Percentiles rank a stretch among this genome's conserved stretches.
phyloP scores from a whole-genome alignment of 2,113 vertebrate species.

The Dolichallabes microphthalmus region DNA sequence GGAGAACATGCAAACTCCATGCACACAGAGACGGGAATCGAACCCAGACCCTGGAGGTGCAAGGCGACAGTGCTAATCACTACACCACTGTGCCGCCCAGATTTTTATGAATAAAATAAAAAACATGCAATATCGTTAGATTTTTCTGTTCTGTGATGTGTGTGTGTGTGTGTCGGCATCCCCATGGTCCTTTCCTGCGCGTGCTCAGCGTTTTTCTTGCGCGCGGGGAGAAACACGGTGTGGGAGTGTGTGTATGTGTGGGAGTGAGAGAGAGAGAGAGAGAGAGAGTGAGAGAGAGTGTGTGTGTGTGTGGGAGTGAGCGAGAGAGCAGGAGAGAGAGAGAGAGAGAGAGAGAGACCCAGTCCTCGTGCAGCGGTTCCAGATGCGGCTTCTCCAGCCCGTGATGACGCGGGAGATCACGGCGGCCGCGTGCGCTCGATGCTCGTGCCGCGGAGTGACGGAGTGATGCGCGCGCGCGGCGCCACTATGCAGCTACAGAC shows the following conservation, averaged over 20 bases:
- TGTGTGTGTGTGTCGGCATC: neutral
- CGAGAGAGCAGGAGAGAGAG: neutral
- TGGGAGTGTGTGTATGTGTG: neutral
- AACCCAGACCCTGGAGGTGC: no score
- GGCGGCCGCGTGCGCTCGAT: neutral
- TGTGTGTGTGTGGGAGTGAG: no score
- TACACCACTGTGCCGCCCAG: no score
- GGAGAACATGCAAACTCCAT: no score
- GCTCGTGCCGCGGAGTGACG: slow-evolving; percentile 29
- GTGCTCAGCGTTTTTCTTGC: neutral
- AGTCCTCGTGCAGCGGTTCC: neutral
- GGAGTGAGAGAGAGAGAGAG: neutral
- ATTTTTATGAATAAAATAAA: neutral
- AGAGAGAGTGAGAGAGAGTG: neutral
- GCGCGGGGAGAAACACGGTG: neutral
- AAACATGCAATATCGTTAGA: neutral
- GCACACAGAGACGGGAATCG: no score
- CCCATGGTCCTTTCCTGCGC: neutral
- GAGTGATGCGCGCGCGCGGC: neutral
- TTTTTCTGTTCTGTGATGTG: neutral
- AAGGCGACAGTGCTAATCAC: no score
- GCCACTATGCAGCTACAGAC: slow-evolving; percentile 45
- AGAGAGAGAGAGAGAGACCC: neutral
- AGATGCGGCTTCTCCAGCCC: neutral
- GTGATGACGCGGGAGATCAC: neutral